Evolutionary conservation across 2,888 invertebrate species (phyloP).

Genomic region (Sarcophaga variegata): DNA sequence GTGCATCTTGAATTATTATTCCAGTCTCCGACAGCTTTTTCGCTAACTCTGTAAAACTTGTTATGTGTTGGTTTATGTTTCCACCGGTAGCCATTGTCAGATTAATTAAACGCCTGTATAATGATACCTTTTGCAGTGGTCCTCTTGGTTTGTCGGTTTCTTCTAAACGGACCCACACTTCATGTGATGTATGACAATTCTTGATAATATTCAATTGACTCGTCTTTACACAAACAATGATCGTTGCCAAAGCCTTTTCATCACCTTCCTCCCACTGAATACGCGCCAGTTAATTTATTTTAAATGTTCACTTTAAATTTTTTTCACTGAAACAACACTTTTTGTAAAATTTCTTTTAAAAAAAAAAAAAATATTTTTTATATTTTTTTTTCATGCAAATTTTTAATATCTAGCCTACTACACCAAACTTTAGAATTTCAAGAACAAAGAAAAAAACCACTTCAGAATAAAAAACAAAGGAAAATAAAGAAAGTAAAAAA

Average conservation of each 20-base stretch:
- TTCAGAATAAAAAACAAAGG: too few relatives aligned
- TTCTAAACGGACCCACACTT: conserved; percentile 42
- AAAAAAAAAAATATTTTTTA: too few relatives aligned
- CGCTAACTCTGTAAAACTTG: conserved; percentile 41
- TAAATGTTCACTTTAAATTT: too few relatives aligned
- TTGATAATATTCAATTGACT: conserved; percentile 39
- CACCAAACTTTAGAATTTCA: too few relatives aligned
- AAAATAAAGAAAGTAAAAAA: too few relatives aligned
- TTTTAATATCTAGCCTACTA: too few relatives aligned
- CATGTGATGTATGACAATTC: conserved; percentile 40
- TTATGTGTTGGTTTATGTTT: conserved; percentile 37
- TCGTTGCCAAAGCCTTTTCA: conserved; percentile 50
- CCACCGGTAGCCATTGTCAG: conserved; percentile 24
- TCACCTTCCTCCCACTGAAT: conserved; percentile 16
- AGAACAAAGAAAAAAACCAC: too few relatives aligned
- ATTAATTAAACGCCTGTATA: conserved; percentile 67
- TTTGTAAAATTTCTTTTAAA: too few relatives aligned
- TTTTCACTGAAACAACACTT: too few relatives aligned
- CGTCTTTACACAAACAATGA: conserved; percentile 41
- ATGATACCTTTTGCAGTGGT: conserved; percentile 59
- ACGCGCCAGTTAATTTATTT: too few relatives aligned
- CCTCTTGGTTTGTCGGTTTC: conserved; percentile 40
- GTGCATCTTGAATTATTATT: conserved; percentile 39
- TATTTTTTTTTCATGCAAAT: too few relatives aligned
- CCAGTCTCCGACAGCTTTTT: conserved; percentile 19